Base-by-base conservation (phyloP, 2,888 invertebrate genomes). In the Eilema sororculum region DNA sequence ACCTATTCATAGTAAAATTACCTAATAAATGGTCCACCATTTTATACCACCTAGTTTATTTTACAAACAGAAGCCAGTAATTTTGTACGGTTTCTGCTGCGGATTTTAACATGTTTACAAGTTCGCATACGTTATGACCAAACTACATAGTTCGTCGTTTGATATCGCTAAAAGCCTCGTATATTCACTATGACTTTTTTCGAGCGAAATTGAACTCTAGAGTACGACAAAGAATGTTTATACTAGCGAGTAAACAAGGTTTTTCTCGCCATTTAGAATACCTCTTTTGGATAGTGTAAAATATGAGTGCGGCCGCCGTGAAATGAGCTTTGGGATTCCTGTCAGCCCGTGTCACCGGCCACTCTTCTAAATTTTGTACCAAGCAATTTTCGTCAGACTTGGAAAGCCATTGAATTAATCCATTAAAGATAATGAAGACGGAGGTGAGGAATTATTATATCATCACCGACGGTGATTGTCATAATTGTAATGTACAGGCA, bases 271-370 rank as follows among this genome's bases (percentile, higher is more conserved):
- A 75, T 77, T 83, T 82, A 83, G 84, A 86, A 86, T 86, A 85
- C 86, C 85, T 86, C 89, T 93, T 92, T 90, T 87, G 87, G 89
- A 88, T 88, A 87, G 89, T 90, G 89, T 91, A 90, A 91, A 92
- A 92, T 92, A 90, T 90, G 91, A 90, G 89, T 88, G 92, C 92
- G 89, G 87, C 86, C 85, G 88, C 88, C 90, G 92, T 92, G 91
- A 93, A 93, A 94, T 93, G 90, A 93, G 90, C 90, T 92, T 87
- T 86, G 87, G 86, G 86, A 84, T 87, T 87, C 81, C 87, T 85
- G 86, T 86, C 87, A 85, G 83, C 81, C 76, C 76, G 77, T 78
- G 86, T 86, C 86, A 84, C 81, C 84, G 82, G 83, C 84, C 86
- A 65, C 85, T 87, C 87, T 86, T 87, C 83, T 83, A 82, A 84